A percentile compares a stretch with the other conserved stretches of the same genome.
These are phyloP conservation scores for Drosophila subquinaria DNA, from an alignment of 2,888 invertebrate genomes.

Conservation along the genomic window DNA sequence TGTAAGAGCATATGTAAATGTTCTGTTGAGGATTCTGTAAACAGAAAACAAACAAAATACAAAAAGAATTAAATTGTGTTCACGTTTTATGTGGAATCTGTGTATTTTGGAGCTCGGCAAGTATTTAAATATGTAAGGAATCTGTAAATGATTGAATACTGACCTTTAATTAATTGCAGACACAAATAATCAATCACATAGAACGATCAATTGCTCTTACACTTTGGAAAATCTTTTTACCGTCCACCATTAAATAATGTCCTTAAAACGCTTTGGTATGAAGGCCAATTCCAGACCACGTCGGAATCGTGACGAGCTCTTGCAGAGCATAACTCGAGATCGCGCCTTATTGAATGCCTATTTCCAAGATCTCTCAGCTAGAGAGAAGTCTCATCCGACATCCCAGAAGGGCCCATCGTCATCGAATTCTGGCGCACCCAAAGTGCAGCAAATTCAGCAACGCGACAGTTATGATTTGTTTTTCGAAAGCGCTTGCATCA, in stretches of 20 bases:
- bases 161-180: constrained; percentile 7
- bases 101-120: background rate
- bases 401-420: background rate
- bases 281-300: constrained; percentile 25
- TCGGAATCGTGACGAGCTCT: constrained; percentile 55
- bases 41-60: background rate
- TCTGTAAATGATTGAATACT: background rate
- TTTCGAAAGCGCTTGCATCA: constrained; percentile 80
- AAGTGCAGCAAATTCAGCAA: constrained; percentile 20
- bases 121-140: background rate
- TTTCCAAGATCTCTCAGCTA: constrained; percentile 42
- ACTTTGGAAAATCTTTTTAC: background rate
- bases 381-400: background rate
- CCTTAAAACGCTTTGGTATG: constrained; percentile 20
- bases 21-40: background rate
- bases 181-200: background rate
- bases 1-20: too few species aligned
- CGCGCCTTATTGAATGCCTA: constrained; percentile 57
- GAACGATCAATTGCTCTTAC: background rate
- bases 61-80: background rate
- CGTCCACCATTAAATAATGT: constrained; percentile 20
- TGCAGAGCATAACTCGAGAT: constrained; percentile 63
- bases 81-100: background rate
- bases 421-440: background rate
- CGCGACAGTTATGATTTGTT: constrained; percentile 78